Percentiles rank a stretch among this genome's conserved stretches.
phyloP scores from a whole-genome alignment of 2,797 vertebrate species.

The Gephyroberyx darwinii region DNA sequence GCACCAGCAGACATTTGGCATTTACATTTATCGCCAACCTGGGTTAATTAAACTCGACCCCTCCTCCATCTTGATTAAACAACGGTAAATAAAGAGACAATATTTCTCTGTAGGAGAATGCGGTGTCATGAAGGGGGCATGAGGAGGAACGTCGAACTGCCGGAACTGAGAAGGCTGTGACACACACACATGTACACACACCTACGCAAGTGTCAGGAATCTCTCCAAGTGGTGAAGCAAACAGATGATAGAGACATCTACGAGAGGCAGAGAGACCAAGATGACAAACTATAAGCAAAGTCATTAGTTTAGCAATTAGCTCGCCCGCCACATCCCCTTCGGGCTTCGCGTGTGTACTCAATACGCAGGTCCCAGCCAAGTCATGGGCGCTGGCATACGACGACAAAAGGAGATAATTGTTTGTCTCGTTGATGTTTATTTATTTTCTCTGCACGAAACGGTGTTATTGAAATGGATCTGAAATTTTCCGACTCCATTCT shows the following conservation, averaged over 20 bases:
- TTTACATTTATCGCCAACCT: slow-evolving; percentile 75
- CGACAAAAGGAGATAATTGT: slow-evolving; percentile 54
- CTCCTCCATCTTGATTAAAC: slow-evolving; percentile 75
- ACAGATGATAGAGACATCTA: slow-evolving; percentile 58
- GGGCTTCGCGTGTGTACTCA: slow-evolving; percentile 40
- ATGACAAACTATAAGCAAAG: slow-evolving; percentile 65
- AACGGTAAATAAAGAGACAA: slow-evolving; percentile 76
- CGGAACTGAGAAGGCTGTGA: not conserved
- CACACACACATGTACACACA: not conserved
- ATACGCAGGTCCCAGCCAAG: slow-evolving; percentile 45
- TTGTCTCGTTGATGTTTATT: slow-evolving; percentile 39
- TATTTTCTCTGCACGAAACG: slow-evolving; percentile 39
- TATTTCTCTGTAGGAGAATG: slow-evolving; percentile 56
- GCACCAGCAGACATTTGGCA: slow-evolving; percentile 75
- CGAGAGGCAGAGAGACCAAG: slow-evolving; percentile 20
- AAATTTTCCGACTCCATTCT: slow-evolving; percentile 34
- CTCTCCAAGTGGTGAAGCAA: slow-evolving; percentile 44
- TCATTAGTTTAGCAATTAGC: slow-evolving; percentile 70
- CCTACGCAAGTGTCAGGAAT: slow-evolving; percentile 5
- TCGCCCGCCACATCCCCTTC: slow-evolving; percentile 41
- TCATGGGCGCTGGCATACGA: slow-evolving; percentile 47
- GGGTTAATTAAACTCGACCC: slow-evolving; percentile 81
- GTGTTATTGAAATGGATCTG: slow-evolving; percentile 42
- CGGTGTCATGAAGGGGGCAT: slow-evolving; percentile 28
- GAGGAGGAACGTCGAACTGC: not conserved